phyloP scores from a whole-genome alignment of 2,888 invertebrate genomes.

The Apodemia duryi region DNA sequence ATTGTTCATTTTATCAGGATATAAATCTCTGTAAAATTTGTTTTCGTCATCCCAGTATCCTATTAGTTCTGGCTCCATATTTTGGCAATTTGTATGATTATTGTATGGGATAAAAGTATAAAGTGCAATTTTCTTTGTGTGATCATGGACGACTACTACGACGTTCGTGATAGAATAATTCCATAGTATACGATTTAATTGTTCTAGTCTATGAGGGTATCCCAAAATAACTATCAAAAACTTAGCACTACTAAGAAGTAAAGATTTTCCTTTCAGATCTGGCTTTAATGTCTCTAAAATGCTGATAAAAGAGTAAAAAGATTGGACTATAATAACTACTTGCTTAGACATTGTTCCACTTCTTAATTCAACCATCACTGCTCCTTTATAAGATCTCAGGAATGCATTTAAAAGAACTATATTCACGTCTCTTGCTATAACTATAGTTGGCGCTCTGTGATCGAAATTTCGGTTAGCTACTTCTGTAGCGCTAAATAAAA shows the following conservation, averaged over 20 bases:
- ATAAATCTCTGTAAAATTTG: conserved; percentile 36
- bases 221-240: conserved; percentile 47
- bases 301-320: conserved; percentile 46
- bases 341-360: conserved; percentile 43
- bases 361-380: conserved; percentile 45
- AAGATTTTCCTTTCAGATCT: conserved; percentile 49
- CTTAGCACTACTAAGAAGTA: conserved; percentile 47
- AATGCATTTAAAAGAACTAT: conserved; percentile 41
- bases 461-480: conserved; percentile 52
- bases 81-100: conserved; percentile 49
- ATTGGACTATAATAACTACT: conserved; percentile 49
- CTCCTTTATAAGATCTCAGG: conserved; percentile 46
- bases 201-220: conserved; percentile 41
- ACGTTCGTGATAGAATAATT: conserved; percentile 47
- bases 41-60: conserved; percentile 39
- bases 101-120: conserved; percentile 55
- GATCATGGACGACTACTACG: conserved; percentile 40
- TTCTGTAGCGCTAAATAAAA: conserved; percentile 42
- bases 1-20: conserved; percentile 53
- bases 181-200: conserved; percentile 49
- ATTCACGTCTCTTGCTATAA: conserved; percentile 46
- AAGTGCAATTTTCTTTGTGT: conserved; percentile 38
- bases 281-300: conserved; percentile 45
- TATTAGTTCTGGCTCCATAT: conserved; percentile 45
- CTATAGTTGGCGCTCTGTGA: conserved; percentile 40